These are phyloP conservation scores for Marasmarcha lunaedactyla DNA, from an alignment of 2,888 invertebrate genomes.

Conservation along the genomic window DNA sequence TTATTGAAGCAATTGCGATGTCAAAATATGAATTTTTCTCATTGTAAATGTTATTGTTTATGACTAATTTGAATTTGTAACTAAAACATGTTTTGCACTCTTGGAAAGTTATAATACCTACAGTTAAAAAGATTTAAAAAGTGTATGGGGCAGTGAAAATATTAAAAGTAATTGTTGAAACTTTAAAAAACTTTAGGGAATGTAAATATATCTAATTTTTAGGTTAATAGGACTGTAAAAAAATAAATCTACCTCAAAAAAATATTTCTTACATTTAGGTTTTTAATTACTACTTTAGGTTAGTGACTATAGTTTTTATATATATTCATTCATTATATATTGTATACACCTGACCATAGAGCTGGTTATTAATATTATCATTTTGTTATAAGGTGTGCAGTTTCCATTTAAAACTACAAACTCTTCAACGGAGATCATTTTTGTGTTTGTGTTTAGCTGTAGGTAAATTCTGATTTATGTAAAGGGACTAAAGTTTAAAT, in stretches of 20 bases:
- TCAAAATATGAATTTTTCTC: no score
- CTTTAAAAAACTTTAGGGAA: constrained; percentile 23
- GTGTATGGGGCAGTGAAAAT: not conserved
- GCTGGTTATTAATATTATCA: constrained; percentile 28
- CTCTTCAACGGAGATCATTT: constrained; percentile 7
- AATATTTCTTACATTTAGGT: constrained; percentile 62
- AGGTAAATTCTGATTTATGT: constrained; percentile 14
- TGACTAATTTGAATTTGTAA: no score
- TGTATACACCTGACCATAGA: constrained; percentile 28
- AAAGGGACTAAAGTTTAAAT: constrained; percentile 9
- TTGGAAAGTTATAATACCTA: no score
- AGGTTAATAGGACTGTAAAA: constrained; percentile 70
- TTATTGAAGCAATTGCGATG: no score
- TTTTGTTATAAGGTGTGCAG: constrained; percentile 28
- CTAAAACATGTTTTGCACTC: no score
- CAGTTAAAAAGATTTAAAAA: no score
- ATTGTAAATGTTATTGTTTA: no score
- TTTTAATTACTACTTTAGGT: constrained; percentile 58
- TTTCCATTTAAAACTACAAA: no score
- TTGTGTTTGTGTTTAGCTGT: constrained; percentile 2
- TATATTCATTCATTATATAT: constrained; percentile 34
- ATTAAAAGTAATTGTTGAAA: constrained; percentile 20
- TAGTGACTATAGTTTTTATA: constrained; percentile 53
- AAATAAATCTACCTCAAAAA: constrained; percentile 69
- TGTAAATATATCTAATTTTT: constrained; percentile 57